These are phyloP conservation scores for Enteromius unitaeniatus DNA, from an alignment of 2,797 vertebrate species.

Conservation along the genomic window DNA sequence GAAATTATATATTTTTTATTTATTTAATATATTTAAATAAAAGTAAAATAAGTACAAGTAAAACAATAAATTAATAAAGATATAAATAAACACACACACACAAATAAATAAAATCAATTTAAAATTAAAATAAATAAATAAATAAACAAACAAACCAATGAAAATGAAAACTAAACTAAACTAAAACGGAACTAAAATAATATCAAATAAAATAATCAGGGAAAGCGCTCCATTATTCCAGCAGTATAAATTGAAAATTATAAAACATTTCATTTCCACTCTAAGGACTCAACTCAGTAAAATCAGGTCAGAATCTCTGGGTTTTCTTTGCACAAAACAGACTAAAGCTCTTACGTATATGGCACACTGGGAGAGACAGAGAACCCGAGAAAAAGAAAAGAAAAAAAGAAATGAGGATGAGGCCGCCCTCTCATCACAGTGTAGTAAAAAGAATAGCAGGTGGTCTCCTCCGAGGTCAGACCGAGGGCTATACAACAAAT, in stretches of 20 bases:
- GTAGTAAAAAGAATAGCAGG: conserved; percentile 42
- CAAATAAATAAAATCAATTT: too few relatives aligned
- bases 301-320: conserved; percentile 37
- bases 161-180: not conserved
- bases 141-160: not conserved
- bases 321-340: conserved; percentile 25
- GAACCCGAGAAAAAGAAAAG: conserved; percentile 44
- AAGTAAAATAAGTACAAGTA: not conserved
- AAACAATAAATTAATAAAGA: not conserved
- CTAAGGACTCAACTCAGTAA: not conserved
- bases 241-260: not conserved
- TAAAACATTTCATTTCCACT: not conserved
- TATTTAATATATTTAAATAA: not conserved
- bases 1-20: not conserved
- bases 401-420: conserved; percentile 16
- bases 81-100: not conserved
- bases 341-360: not conserved
- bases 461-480: conserved; percentile 48
- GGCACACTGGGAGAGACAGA: not conserved
- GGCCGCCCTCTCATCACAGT: conserved; percentile 8
- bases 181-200: not conserved
- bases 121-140: not conserved
- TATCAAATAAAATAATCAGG: not conserved
- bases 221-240: not conserved
- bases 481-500: conserved; percentile 30